These are phyloP conservation scores for Clarias magur DNA, from an alignment of 2,113 vertebrate genomes.

Conservation along the genomic window DNA sequence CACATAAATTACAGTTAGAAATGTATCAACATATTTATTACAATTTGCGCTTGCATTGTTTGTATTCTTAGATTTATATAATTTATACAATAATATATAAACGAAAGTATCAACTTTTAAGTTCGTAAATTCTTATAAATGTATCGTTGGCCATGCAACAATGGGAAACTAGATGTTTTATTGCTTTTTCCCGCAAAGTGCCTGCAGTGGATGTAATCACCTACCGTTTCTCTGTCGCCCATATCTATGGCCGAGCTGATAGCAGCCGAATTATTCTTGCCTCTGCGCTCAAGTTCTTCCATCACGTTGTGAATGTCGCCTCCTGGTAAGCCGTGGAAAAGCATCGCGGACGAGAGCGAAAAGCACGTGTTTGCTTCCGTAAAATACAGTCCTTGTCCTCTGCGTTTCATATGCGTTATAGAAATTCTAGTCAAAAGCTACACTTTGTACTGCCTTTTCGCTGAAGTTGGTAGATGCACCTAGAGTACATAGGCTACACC, in stretches of 20 bases:
- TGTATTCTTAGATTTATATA: too few species aligned
- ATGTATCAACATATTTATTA: neutral
- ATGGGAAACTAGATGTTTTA: neutral
- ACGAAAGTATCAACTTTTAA: neutral
- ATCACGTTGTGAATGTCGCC: conserved; percentile 96
- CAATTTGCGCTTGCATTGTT: neutral
- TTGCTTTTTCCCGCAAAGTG: conserved; percentile 24
- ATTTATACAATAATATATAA: too few species aligned
- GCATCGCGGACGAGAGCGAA: conserved; percentile 83
- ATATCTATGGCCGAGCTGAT: conserved; percentile 99
- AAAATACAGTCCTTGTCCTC: conserved; percentile 74
- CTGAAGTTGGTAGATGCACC: too few species aligned
- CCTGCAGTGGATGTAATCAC: conserved; percentile 55
- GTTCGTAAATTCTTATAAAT: neutral
- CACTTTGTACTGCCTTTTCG: neutral
- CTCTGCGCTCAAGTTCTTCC: conserved; percentile 96
- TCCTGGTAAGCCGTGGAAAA: conserved; percentile 97
- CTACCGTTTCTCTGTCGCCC: conserved; percentile 97
- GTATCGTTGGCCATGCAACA: neutral
- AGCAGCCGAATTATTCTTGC: conserved; percentile 89
- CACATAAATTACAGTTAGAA: neutral
- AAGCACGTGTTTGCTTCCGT: conserved; percentile 80
- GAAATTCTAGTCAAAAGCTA: neutral
- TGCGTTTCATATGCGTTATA: conserved; percentile 41
- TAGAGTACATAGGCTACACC: neutral